phyloP scores from a whole-genome alignment of 2,888 invertebrate genomes.

The Harpalus rubripes region DNA sequence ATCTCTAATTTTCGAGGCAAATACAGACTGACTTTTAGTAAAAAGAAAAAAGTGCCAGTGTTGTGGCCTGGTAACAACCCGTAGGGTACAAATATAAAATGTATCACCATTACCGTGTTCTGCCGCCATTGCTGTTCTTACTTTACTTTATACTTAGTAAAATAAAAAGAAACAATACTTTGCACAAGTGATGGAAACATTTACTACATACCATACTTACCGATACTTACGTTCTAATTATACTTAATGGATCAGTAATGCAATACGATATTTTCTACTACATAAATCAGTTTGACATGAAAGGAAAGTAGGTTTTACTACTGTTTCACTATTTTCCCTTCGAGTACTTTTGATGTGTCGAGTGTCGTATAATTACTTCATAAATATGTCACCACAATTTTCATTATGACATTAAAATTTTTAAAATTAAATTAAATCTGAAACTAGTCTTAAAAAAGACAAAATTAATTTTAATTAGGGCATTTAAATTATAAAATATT shows the following conservation, averaged over 20 bases:
- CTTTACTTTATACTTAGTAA: too few species aligned
- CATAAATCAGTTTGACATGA: slow-evolving; percentile 14
- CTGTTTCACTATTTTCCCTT: slow-evolving; percentile 1
- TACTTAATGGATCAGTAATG: slow-evolving; percentile 3
- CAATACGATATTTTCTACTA: neutral
- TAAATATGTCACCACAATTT: neutral
- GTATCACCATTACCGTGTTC: too few species aligned
- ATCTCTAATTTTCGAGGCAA: too few species aligned
- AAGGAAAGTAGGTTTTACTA: slow-evolving; percentile 11
- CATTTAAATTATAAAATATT: slow-evolving; percentile 7
- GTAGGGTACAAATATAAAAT: too few species aligned
- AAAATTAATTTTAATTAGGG: slow-evolving; percentile 31
- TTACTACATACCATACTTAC: neutral
- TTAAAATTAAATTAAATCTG: slow-evolving; percentile 22
- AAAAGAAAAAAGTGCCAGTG: too few species aligned
- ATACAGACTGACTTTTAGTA: too few species aligned
- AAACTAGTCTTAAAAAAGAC: slow-evolving; percentile 1
- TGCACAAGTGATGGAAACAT: neutral
- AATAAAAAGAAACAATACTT: neutral
- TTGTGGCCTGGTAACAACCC: too few species aligned
- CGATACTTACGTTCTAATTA: neutral
- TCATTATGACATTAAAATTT: neutral
- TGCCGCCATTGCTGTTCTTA: too few species aligned
- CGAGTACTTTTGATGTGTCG: neutral
- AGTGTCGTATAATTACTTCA: neutral